Evolutionary conservation across 2,888 invertebrate genomes (phyloP), one percentile per base, ranked within the genome.

Genomic region (Polyommatus icarus): DNA sequence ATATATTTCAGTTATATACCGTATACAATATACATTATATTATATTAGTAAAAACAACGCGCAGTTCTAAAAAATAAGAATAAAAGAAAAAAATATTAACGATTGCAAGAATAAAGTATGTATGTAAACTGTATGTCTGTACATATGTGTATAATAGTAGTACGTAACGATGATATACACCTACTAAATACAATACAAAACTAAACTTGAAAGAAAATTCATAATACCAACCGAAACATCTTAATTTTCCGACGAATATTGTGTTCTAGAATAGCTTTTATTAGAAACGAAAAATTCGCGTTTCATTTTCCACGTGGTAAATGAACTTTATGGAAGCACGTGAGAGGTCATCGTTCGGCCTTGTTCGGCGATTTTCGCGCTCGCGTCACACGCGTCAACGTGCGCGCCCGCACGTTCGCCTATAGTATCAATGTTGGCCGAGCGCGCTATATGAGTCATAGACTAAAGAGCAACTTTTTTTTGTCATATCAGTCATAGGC

Each of bases 281-380:
- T 29, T 67, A 67, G 12, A 29, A 67, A 18, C 15, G 15, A 15
- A 67, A 67, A 32, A 59, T 59, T 67, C 67, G 67, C 12, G 67
- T 67, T 15, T 18, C 15, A 3, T 50, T 76, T 24, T 72, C 78
- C 78, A 79, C 80, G 80, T 79, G 80, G 79, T 76, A 15, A 73
- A 76, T 76, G 54, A 32, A 67, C 61, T 67, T 67, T 67, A 67
- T 67, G 61, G 61, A 40, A 78, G 24, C 80, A 77, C 79, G 78
- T 78, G 78, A 83, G 89, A 89, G 92, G 91, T 92, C 89, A 86
- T 86, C 84, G 91, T 75, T 89, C 92, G 92, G 88, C 92, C 92
- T 93, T 93, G 91, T 88, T 89, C 87, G 85, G 83, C 82, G 86
- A 89, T 89, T 89, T 91, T 91, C 89, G 90, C 90, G 86, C 81